Percentiles rank a stretch among this genome's conserved stretches.
These are phyloP conservation scores for Anguilla obscura DNA, from an alignment of 2,797 vertebrate genomes.

Conservation along the genomic window DNA sequence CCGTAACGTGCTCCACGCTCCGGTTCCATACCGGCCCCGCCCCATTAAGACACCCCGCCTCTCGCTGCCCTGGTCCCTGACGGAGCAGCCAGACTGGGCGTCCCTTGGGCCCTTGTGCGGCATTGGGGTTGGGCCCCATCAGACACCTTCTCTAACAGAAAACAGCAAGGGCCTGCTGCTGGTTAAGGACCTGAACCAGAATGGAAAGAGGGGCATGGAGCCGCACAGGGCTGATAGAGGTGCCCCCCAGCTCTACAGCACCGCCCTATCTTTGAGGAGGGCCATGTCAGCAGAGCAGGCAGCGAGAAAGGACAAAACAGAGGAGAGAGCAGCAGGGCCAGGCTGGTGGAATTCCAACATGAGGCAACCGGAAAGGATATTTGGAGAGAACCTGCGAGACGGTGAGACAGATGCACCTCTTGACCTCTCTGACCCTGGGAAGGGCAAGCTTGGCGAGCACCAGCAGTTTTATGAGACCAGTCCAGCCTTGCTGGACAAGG, in stretches of 20 bases:
- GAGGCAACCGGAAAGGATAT: slow-evolving; percentile 43
- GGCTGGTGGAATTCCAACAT: slow-evolving; percentile 9
- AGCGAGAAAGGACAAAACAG: slow-evolving; percentile 46
- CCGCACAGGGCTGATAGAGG: slow-evolving; percentile 8
- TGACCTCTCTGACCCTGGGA: slow-evolving; percentile 71
- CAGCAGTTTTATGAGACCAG: slow-evolving; percentile 21
- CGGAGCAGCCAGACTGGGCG: slow-evolving; percentile 65
- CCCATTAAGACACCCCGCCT: slow-evolving; percentile 56
- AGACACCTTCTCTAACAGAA: slow-evolving; percentile 33
- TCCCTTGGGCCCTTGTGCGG: slow-evolving; percentile 32
- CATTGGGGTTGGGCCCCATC: slow-evolving; percentile 34
- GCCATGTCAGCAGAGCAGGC: slow-evolving; percentile 46
- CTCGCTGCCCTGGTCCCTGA: slow-evolving; percentile 58
- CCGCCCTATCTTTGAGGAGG: slow-evolving; percentile 26
- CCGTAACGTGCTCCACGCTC: slow-evolving; percentile 58
- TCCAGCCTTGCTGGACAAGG: slow-evolving; percentile 26
- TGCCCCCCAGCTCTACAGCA: background rate
- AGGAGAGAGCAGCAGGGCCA: background rate
- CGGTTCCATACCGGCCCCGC: slow-evolving; percentile 67
- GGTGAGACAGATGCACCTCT: slow-evolving; percentile 62
- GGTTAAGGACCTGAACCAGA: slow-evolving; percentile 50
- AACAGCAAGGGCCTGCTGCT: slow-evolving; percentile 40
- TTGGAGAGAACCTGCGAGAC: slow-evolving; percentile 52
- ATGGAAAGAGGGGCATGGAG: slow-evolving; percentile 9
- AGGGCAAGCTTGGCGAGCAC: slow-evolving; percentile 49